Conservation (phyloP, 30 jellyfish, hydroid and myxozoan genomes). For the Nemopilema nomurai region DNA sequence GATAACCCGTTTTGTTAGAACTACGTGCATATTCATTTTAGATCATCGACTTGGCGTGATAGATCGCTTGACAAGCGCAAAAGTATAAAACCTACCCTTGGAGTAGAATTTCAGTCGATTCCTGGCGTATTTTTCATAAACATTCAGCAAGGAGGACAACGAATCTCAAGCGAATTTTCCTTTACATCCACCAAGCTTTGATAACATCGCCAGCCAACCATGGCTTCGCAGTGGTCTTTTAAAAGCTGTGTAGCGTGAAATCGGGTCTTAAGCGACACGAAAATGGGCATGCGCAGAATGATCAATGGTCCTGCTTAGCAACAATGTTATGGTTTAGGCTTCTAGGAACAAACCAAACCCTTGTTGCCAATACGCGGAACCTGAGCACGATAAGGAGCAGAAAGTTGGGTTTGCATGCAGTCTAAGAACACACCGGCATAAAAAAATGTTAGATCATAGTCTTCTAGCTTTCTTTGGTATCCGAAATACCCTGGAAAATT, state of each 20-base stretch:
- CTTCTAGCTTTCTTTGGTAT: too few species aligned
- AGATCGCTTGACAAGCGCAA: not conserved
- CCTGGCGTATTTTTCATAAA: not conserved
- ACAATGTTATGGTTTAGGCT: not conserved
- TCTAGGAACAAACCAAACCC: too few species aligned
- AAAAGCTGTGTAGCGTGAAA: not conserved
- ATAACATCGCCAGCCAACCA: constrained; percentile 14
- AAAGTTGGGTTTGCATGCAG: too few species aligned
- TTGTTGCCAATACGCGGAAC: too few species aligned
- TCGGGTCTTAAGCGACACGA: not conserved
- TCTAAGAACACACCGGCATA: too few species aligned
- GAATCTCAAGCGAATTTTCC: too few species aligned
- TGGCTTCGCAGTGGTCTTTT: not conserved
- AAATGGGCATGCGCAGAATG: not conserved
- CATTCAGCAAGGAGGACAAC: not conserved
- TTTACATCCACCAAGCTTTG: too few species aligned
- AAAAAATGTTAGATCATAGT: too few species aligned
- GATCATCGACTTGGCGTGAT: not conserved
- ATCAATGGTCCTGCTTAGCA: not conserved
- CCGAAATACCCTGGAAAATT: too few species aligned
- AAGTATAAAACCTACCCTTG: too few species aligned
- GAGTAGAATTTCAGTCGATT: too few species aligned
- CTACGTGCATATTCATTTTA: not conserved
- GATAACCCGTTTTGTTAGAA: not conserved
- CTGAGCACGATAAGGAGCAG: too few species aligned